Evolutionary conservation across 2,797 vertebrate genomes (phyloP).

Genomic region (Mallotus villosus): DNA sequence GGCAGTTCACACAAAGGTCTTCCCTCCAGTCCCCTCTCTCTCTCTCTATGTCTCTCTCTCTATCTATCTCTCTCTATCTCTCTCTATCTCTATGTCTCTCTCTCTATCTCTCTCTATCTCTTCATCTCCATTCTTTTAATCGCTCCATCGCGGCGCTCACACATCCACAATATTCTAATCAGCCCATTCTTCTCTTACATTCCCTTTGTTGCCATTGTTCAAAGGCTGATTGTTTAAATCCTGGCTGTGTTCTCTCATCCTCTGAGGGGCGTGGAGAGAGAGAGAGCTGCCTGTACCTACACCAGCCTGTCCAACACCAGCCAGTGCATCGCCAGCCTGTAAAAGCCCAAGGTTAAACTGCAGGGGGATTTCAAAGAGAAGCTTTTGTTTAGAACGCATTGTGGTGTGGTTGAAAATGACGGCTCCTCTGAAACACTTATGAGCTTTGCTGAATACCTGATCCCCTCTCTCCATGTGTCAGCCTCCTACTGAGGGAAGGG

Average conservation of each 20-base stretch:
- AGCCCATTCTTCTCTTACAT: slow-evolving; percentile 15
- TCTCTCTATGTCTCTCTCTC: background rate
- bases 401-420: slow-evolving; percentile 5
- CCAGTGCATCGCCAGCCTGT: background rate
- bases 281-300: no score
- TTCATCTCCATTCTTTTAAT: background rate
- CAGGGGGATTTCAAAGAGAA: slow-evolving; percentile 2
- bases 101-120: background rate
- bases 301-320: background rate
- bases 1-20: background rate
- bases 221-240: slow-evolving; percentile 9
- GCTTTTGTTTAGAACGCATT: slow-evolving; percentile 4
- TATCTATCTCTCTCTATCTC: background rate
- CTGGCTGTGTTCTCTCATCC: background rate
- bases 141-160: slow-evolving; percentile 1
- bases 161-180: slow-evolving; percentile 12
- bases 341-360: slow-evolving; percentile 5
- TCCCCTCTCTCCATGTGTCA: background rate
- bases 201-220: slow-evolving; percentile 8
- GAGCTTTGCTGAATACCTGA: slow-evolving; percentile 12
- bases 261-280: background rate
- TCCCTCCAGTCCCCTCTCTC: no score
- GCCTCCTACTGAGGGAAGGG: no score
- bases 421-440: background rate
- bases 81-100: background rate